These are phyloP conservation scores for Glaucomys volans DNA, from an alignment of 2,113 vertebrate genomes.

Conservation along the genomic window DNA sequence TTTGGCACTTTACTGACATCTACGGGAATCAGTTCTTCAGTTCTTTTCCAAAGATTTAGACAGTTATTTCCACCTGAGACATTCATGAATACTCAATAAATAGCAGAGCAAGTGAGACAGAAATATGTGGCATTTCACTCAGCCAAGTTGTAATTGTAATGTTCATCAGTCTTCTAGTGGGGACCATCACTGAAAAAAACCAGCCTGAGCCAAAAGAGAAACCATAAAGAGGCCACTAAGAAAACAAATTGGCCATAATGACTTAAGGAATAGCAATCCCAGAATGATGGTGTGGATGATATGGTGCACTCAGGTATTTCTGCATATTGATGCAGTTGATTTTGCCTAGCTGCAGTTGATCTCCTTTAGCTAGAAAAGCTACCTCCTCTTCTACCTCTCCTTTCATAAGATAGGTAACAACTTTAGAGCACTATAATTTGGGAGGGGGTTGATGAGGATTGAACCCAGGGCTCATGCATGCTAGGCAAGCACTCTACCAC, in stretches of 20 bases:
- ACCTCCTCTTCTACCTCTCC: not conserved
- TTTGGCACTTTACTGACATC: conserved; percentile 63
- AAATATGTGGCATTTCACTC: conserved; percentile 39
- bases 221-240: not conserved
- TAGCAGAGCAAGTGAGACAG: conserved; percentile 60
- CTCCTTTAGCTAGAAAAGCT: not conserved
- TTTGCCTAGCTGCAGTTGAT: not conserved
- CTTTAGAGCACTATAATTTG: conserved; percentile 31
- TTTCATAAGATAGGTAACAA: not conserved
- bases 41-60: conserved; percentile 81
- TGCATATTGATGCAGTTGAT: not conserved
- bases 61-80: conserved; percentile 67
- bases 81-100: conserved; percentile 81
- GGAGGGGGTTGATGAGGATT: not conserved
- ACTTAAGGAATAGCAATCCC: not conserved
- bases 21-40: conserved; percentile 53
- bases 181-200: conserved; percentile 23
- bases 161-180: conserved; percentile 7
- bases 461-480: not conserved
- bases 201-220: conserved; percentile 20
- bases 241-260: not conserved
- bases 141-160: not conserved
- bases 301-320: not conserved
- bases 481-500: not conserved
- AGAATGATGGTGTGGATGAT: not conserved